Base-by-base conservation (phyloP, 2,113 vertebrate species). In the Hiodon alosoides region DNA sequence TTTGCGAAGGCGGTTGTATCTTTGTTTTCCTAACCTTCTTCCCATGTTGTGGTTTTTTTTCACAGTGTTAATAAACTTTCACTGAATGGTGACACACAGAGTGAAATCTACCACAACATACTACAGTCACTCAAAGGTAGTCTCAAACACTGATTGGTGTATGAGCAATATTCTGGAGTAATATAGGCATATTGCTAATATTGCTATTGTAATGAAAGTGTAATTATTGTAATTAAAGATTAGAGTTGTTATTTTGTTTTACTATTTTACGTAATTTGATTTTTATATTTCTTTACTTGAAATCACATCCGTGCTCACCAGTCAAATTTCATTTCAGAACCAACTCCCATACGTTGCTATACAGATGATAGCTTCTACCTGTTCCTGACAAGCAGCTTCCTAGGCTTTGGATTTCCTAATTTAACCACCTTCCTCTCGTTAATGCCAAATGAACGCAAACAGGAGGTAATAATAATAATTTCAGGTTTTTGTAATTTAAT, bases 391-490 rank as follows among this genome's bases (percentile, higher is more conserved):
- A 48, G 67, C 0, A 79, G 80, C 0, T 91, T 91, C 83, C 13
- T 87, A 81, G 83, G 76, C 2, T 91, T 91, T 79, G 81, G 82
- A 80, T 88, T 91, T 75, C 91, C 90, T 17, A 79, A 86, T 76
- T 74, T 92, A 78, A 87, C 86, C 17, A 61, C 79, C 66, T 83
- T 90, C 81, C 31, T 91, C 76, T 84, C 77, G 0, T 85, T 92
- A 79, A 87, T 90, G 71, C 87, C 88, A 9, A 52, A 4, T 0
- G n/a, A 51, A 67, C 77, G 53, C 3, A 72, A n/a, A 67, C 7
- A 60, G 17, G 79, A 86, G 90, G 91, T 92, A 74, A 79, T 64
- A 46, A 31, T 5, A 16, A 59, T 3, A 59, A n/a, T 7, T 50
- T 17, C n/a, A 69, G 2, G n/a, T 7, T 8, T 8, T 72, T 2